Evolutionary conservation across 2,797 vertebrate species (phyloP).

Genomic region (Onychomys torridus): DNA sequence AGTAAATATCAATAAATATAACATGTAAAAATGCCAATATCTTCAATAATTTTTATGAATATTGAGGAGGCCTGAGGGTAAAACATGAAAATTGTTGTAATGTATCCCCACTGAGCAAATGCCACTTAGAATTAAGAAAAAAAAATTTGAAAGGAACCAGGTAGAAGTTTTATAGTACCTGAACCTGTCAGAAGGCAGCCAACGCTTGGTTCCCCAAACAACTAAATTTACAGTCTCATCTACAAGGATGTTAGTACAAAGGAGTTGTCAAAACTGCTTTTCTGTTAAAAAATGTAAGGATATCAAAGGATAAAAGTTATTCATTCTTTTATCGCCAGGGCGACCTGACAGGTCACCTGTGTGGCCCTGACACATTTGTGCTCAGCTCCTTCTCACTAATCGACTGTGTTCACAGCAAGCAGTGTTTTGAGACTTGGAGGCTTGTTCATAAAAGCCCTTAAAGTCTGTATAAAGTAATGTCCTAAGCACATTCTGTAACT

Average conservation of each 20-base stretch:
- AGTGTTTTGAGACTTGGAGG: background rate
- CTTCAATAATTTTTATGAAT: conserved; percentile 1
- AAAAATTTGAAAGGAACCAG: conserved; percentile 17
- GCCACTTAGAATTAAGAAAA: conserved; percentile 15
- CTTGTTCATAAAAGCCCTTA: background rate
- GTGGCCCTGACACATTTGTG: background rate
- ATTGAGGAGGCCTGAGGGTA: background rate
- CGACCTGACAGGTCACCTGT: background rate
- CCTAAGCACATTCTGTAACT: background rate
- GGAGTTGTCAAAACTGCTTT: conserved; percentile 56
- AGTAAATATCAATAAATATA: background rate
- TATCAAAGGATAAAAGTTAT: background rate
- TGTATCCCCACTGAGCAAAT: conserved; percentile 5
- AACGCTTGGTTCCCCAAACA: conserved; percentile 16
- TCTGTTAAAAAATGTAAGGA: background rate
- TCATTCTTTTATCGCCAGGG: background rate
- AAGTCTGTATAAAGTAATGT: background rate
- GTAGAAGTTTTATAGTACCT: background rate
- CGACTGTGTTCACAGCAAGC: background rate
- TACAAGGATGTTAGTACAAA: conserved; percentile 35
- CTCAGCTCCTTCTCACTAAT: background rate
- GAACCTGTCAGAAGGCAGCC: background rate
- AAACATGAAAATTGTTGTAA: conserved; percentile 24
- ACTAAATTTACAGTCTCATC: background rate
- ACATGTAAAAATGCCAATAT: background rate